Percentiles rank a stretch among this genome's conserved stretches.
These are phyloP conservation scores for Eulithis testata DNA, from an alignment of 2,888 invertebrate genomes.

Conservation along the genomic window DNA sequence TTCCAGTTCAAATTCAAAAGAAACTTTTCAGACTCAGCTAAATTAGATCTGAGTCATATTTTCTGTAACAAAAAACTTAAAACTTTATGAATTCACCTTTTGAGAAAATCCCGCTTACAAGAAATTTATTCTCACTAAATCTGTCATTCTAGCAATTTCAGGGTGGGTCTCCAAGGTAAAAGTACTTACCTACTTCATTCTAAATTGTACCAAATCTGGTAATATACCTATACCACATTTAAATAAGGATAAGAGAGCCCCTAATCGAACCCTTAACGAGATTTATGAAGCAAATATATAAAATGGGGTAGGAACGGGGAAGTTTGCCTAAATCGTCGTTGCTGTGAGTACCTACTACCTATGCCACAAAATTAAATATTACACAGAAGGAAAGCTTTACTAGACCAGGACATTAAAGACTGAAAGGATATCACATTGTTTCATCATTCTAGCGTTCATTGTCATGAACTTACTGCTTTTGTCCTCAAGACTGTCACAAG, in stretches of 20 bases:
- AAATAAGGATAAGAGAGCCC: conserved; percentile 61
- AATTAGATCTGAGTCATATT: conserved; percentile 15
- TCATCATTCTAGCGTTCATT: no score
- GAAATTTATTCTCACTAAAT: conserved; percentile 28
- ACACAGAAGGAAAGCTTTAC: not conserved
- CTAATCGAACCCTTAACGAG: conserved; percentile 65
- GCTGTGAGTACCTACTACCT: conserved; percentile 38
- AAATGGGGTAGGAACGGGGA: conserved; percentile 60
- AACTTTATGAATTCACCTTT: conserved; percentile 10
- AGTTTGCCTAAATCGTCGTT: conserved; percentile 72
- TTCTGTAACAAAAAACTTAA: conserved; percentile 16
- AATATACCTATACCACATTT: conserved; percentile 57
- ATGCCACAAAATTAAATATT: conserved; percentile 7
- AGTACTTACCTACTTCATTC: conserved; percentile 45
- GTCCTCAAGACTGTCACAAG: no score
- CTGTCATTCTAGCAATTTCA: conserved; percentile 31
- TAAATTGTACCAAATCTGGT: conserved; percentile 44
- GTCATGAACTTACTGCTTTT: no score
- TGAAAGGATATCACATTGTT: no score
- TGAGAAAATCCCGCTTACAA: conserved; percentile 16
- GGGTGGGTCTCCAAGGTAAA: conserved; percentile 15
- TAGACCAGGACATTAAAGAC: not conserved
- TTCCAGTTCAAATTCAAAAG: conserved; percentile 14
- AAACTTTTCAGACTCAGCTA: conserved; percentile 11
- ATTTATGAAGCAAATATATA: conserved; percentile 69